Percentiles rank a stretch among this genome's conserved stretches.
Conservation (phyloP, 1,140 invertebrate species). For the Listronotus oregonensis region DNA sequence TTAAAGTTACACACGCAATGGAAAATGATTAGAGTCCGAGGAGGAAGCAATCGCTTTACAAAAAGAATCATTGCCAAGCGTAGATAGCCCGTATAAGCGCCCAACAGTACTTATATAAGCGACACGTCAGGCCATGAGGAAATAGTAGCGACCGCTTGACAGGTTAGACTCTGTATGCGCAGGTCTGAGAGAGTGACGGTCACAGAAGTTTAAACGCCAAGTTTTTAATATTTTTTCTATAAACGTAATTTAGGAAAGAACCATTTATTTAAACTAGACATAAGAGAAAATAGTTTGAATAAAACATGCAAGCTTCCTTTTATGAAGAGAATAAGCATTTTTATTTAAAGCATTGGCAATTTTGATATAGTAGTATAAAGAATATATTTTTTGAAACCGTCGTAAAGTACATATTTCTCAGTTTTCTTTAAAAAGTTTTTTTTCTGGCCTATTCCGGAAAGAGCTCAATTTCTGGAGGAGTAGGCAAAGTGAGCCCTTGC, state of each 20-base stretch:
- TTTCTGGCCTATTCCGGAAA: no score
- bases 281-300: background rate
- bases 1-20: background rate
- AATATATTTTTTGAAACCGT: no score
- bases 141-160: slow-evolving; percentile 44
- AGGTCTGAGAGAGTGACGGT: slow-evolving; percentile 37
- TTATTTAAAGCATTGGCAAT: no score
- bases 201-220: slow-evolving; percentile 35
- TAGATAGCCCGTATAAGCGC: slow-evolving; percentile 42
- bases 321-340: no score
- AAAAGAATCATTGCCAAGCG: slow-evolving; percentile 44
- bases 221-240: background rate
- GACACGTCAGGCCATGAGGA: slow-evolving; percentile 43
- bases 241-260: background rate
- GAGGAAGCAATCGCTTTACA: slow-evolving; percentile 50
- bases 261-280: background rate
- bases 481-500: no score
- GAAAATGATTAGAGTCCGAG: slow-evolving; percentile 48
- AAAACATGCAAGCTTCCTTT: no score
- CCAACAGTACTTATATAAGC: slow-evolving; percentile 41
- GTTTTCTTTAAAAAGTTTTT: no score
- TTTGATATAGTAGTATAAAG: no score
- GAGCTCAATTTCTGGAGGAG: no score
- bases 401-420: no score
- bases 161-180: slow-evolving; percentile 41